Conservation (phyloP, 2,113 vertebrate genomes). For the Nettapus auritus region DNA sequence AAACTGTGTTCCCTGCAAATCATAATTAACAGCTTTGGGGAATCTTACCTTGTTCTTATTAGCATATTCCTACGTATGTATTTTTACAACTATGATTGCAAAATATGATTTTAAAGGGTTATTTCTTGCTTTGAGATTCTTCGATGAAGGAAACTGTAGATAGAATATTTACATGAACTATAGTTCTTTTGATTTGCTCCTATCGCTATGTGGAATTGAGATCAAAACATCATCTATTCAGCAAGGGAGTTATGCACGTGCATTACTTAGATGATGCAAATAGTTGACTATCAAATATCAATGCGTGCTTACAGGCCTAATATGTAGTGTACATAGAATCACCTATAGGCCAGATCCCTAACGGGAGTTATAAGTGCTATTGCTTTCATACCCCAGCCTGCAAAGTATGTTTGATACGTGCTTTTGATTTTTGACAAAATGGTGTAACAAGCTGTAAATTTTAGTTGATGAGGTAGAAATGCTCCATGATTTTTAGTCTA, state of each 20-base stretch:
- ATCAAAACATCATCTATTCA: slow-evolving; percentile 14
- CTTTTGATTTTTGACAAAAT: neutral
- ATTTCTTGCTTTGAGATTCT: neutral
- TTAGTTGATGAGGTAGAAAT: neutral
- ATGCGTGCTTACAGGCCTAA: neutral
- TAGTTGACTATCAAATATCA: slow-evolving; percentile 36
- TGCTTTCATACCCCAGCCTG: neutral
- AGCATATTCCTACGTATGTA: neutral
- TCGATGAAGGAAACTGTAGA: neutral
- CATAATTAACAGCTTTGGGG: neutral
- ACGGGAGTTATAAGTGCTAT: neutral
- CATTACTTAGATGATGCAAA: slow-evolving; percentile 11
- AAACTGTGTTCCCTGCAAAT: slow-evolving; percentile 3
- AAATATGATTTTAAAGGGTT: neutral
- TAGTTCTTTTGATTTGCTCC: neutral
- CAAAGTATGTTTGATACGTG: neutral
- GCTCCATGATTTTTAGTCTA: neutral
- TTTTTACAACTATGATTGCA: neutral
- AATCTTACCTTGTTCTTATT: neutral
- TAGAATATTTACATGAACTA: neutral
- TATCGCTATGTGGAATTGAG: neutral
- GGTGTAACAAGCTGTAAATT: neutral
- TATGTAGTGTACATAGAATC: neutral
- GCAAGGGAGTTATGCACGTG: neutral
- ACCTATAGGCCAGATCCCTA: neutral